Base-by-base conservation (phyloP, 2,797 vertebrate species). In the Thunnus albacares region DNA sequence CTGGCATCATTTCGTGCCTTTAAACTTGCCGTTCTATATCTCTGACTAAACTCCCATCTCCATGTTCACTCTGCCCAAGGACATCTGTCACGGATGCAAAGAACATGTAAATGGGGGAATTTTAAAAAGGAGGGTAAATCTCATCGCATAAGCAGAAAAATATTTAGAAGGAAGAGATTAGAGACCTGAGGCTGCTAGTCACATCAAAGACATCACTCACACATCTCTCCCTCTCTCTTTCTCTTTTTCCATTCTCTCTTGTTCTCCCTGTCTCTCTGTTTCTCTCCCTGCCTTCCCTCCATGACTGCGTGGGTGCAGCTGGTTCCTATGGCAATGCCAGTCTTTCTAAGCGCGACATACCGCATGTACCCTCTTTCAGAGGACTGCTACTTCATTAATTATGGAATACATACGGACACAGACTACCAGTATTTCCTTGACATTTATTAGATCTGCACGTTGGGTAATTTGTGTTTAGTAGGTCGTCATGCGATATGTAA, bases 281-380 rank as follows among this genome's bases (percentile, higher is more conserved):
- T 59, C 81, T 88, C 81, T 81, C 77, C 52, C 81, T 82, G 89
- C 80, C 84, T 84, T 75, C 66, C 22, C 83, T 82, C 63, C 71
- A 20, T 75, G 74, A 66, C 62, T 88, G 90, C 85, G 91, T 93
- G 90, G 88, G 90, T 80, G 90, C 83, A 82, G 79, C 82, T 61
- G 70, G 90, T 93, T 93, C 90, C 90, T 91, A 90, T 93, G 91
- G 90, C 86, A 90, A 93, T 93, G 84, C 84, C 89, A 85, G 85
- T 84, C 87, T 87, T 62, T 84, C 87, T 56, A 28, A 89, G 79
- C 85, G 64, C 80, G 80, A 93, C 92, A 85, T 38, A 38, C 38
- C 38, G 38, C 81, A 70, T 90, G 88, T 81, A 82, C 86, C 79
- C 71, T 65, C 67, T 82, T 75, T 81, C 80, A 55, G 71, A 80